Evolutionary conservation across 2,888 invertebrate species (phyloP), one percentile per base, ranked within the genome.

Genomic region (Spodoptera picta): DNA sequence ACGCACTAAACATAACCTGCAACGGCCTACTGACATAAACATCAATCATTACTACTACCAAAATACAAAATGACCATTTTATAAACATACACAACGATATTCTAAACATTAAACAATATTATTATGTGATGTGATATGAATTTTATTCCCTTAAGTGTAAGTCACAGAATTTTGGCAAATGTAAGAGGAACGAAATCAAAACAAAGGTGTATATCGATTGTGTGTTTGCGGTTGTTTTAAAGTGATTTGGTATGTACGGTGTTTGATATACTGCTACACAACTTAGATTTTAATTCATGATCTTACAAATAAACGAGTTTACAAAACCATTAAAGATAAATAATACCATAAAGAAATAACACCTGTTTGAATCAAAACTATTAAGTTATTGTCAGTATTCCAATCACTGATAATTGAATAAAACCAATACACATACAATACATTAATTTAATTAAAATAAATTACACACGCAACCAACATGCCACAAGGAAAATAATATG

Each of bases 161-260:
- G 65, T 75, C 46, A 67, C 66, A 62, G 68, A 78, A 74, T 61
- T 79, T 86, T 75, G 75, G 75, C 79, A 82, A 81, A 74, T 70
- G 70, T 77, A 83, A 68, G 79, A 81, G 76, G 79, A 77, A 74
- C 66, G 73, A 80, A 86, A 88, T 83, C 87, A 92, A 92, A 91
- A 91, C 90, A 91, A 90, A 91, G 85, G 89, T 90, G 87, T 90
- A 81, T 86, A 92, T 91, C 81, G 92, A 92, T 92, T 91, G 75
- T 80, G 83, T 82, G 86, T 82, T 84, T 84, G 84, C 85, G 84
- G 83, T 84, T 86, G 85, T 83, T 86, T 83, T 76, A 69, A 80
- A 81, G 69, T 67, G 74, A 72, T 78, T 74, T 75, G 82, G 85
- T 85, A 76, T 67, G 81, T 79, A 75, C 60, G 42, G 43, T 50